Percentiles rank a stretch among this genome's conserved stretches.
These are phyloP conservation scores for Cremastinae sp. DNA, from an alignment of 2,888 invertebrate genomes.

Conservation along the genomic window DNA sequence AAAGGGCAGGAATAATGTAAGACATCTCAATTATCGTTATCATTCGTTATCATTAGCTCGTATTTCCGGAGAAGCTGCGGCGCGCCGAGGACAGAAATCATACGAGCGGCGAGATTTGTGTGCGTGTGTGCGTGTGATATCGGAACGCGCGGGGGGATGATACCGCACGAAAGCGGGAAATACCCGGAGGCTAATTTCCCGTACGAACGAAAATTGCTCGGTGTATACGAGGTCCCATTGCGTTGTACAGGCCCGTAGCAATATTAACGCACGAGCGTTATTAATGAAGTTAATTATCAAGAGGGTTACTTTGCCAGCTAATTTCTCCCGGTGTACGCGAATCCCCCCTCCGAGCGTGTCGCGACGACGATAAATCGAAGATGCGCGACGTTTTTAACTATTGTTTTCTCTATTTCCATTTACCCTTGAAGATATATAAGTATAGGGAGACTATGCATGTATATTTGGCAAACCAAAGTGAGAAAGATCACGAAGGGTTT, in stretches of 20 bases:
- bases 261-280: conserved; percentile 59
- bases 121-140: conserved; percentile 33
- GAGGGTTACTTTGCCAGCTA: conserved; percentile 48
- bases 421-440: no score
- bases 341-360: background rate
- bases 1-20: conserved; percentile 25
- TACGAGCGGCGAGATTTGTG: background rate
- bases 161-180: conserved; percentile 27
- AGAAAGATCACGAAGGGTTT: no score
- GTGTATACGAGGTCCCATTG: conserved; percentile 46
- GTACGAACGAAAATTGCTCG: conserved; percentile 54
- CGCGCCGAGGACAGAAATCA: background rate
- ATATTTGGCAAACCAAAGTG: no score
- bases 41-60: conserved; percentile 44
- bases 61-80: conserved; percentile 31
- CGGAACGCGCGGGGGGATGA: conserved; percentile 36
- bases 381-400: background rate
- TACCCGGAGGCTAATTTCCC: conserved; percentile 58
- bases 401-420: background rate
- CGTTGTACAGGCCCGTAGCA: conserved; percentile 34
- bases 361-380: conserved; percentile 10
- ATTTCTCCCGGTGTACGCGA: conserved; percentile 32
- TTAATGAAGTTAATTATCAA: conserved; percentile 64
- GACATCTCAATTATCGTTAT: conserved; percentile 53
- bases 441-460: no score